These are phyloP conservation scores for Plagodis pulveraria DNA, from an alignment of 2,888 invertebrate genomes.

Conservation along the genomic window DNA sequence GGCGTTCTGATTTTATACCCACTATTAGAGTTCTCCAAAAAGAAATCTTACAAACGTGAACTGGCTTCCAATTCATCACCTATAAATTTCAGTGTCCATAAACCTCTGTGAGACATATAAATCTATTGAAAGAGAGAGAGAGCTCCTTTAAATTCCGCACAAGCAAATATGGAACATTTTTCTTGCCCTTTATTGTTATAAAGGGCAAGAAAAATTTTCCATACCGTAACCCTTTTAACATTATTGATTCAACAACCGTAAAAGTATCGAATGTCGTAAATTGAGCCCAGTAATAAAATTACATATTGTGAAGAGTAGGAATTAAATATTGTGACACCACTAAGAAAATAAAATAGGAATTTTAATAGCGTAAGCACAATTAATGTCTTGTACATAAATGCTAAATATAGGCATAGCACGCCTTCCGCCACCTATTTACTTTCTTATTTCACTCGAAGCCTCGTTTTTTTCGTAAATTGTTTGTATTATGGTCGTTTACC, in stretches of 20 bases:
- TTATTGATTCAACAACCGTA: constrained; percentile 72
- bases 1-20: constrained; percentile 14
- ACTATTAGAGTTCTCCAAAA: constrained; percentile 23
- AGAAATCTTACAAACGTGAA: constrained; percentile 28
- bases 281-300: constrained; percentile 75
- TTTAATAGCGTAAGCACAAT: constrained; percentile 46
- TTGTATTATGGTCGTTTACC: constrained; percentile 40
- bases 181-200: too few relatives aligned
- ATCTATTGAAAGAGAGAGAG: constrained; percentile 48
- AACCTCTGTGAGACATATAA: constrained; percentile 39
- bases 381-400: too few relatives aligned
- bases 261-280: constrained; percentile 80
- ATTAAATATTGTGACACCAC: constrained; percentile 67
- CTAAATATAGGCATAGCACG: too few relatives aligned
- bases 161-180: too few relatives aligned
- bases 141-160: constrained; percentile 54
- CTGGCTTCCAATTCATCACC: constrained; percentile 19
- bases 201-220: constrained; percentile 51
- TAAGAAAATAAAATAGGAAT: constrained; percentile 55
- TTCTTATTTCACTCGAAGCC: constrained; percentile 29
- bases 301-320: constrained; percentile 65
- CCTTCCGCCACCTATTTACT: constrained; percentile 15
- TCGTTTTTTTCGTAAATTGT: constrained; percentile 39
- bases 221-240: constrained; percentile 71
- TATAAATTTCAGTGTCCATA: constrained; percentile 31